Conservation (phyloP, 2,113 vertebrate genomes). For the Gulo gulo region DNA sequence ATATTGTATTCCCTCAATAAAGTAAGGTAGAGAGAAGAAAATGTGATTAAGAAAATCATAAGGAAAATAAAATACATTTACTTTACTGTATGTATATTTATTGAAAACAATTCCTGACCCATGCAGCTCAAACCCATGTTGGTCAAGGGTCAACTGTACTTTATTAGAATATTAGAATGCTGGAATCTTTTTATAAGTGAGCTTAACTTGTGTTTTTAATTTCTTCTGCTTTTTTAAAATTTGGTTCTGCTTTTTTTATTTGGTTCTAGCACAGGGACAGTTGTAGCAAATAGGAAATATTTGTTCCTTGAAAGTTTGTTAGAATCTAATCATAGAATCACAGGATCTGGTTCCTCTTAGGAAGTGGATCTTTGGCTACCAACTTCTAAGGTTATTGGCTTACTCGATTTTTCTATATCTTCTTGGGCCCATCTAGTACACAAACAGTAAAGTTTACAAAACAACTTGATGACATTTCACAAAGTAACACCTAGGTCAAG, state of each 20-base stretch:
- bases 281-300: not conserved
- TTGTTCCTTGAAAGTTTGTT: not conserved
- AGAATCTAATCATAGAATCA: not conserved
- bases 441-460: not conserved
- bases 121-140: not conserved
- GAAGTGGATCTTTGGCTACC: not conserved
- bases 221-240: not conserved
- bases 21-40: not conserved
- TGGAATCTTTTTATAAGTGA: not conserved
- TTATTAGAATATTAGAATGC: conserved; percentile 23
- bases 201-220: not conserved
- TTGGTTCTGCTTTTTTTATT: not conserved
- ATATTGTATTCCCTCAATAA: not conserved
- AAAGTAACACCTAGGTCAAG: not conserved
- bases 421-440: not conserved
- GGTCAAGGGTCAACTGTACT: not conserved
- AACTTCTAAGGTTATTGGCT: not conserved
- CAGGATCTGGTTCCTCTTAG: not conserved
- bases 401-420: not conserved
- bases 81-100: not conserved
- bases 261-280: not conserved
- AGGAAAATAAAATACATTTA: not conserved
- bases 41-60: not conserved
- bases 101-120: not conserved
- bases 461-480: not conserved